Base-by-base conservation (phyloP, 1,140 invertebrate species). In the Drosophila bifasciata region DNA sequence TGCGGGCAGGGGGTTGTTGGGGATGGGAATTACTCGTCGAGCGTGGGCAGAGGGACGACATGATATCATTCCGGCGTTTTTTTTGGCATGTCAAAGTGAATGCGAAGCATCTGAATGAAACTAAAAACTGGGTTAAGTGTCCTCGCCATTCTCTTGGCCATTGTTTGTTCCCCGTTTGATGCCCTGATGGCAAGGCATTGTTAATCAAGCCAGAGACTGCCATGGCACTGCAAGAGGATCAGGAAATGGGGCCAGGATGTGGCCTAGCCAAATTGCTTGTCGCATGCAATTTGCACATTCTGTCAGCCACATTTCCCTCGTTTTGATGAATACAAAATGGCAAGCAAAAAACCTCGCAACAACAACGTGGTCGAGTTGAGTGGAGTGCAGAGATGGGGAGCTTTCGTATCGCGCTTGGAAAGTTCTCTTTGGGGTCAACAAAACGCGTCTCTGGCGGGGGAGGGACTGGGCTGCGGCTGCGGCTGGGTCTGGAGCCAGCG, bases 351-450 rank as follows among this genome's bases (percentile, higher is more conserved):
- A 36, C 41, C 39, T 23, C 50, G n/a, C n/a, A n/a, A n/a, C 8
- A 67, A 0, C 2, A 11, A 11, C 17, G 19, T 6, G 15, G 13
- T 9, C n/a, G n/a, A 45, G 25, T 23, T 15, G 17, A 72, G 16
- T 16, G 32, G 16, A 32, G 19, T 44, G 23, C 17, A 44, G 40
- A 52, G 45, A 43, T 48, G 45, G 17, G 39, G 40, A 70, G 59
- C 67, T 56, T 59, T 73, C 70, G 52, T 70, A 80, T 43, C 68
- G 78, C 75, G 75, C 70, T 76, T 62, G 45, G 84, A 89, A 89
- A 88, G 84, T 88, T 86, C 83, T 88, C 17, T 72, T 51, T 74
- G 79, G 84, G 78, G 83, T 88, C 84, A 88, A 88, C 68, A 88
- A 88, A 79, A 76, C 75, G 71, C 67, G 63, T 59, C 39, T 53